These are phyloP conservation scores for Pelecanoides urinatrix DNA, from an alignment of 2,113 vertebrate species.

Conservation along the genomic window DNA sequence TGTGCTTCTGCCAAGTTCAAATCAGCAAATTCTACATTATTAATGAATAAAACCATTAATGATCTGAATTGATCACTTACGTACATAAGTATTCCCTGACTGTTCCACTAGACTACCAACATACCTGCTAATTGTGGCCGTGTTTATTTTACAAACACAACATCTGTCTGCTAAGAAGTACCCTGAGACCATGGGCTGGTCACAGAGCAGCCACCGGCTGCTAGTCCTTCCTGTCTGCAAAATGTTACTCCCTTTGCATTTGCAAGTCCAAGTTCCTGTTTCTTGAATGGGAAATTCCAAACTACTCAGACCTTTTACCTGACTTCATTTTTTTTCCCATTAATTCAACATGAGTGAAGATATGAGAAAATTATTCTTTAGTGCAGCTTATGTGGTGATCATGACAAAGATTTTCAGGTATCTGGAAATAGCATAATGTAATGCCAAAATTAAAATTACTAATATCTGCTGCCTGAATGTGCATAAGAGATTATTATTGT, in stretches of 20 bases:
- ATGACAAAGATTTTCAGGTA: background rate
- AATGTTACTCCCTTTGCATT: background rate
- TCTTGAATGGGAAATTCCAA: background rate
- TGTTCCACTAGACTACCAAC: background rate
- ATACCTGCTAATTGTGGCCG: background rate
- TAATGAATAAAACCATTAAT: background rate
- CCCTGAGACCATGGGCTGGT: accelerated
- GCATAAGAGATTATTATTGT: background rate
- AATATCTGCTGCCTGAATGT: background rate
- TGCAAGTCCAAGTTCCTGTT: background rate
- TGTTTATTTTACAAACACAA: background rate
- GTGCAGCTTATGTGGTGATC: background rate
- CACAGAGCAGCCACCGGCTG: background rate
- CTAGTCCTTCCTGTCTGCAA: background rate
- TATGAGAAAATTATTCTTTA: background rate
- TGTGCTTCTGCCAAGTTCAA: background rate
- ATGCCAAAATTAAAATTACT: background rate
- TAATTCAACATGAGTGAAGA: background rate
- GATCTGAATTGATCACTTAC: background rate
- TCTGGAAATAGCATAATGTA: background rate
- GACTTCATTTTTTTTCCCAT: background rate
- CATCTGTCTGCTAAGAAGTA: background rate
- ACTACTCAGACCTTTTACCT: background rate
- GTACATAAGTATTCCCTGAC: background rate
- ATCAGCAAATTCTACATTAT: background rate